Conservation (phyloP, 1,140 invertebrate species). For the Adoxophyes honmai region DNA sequence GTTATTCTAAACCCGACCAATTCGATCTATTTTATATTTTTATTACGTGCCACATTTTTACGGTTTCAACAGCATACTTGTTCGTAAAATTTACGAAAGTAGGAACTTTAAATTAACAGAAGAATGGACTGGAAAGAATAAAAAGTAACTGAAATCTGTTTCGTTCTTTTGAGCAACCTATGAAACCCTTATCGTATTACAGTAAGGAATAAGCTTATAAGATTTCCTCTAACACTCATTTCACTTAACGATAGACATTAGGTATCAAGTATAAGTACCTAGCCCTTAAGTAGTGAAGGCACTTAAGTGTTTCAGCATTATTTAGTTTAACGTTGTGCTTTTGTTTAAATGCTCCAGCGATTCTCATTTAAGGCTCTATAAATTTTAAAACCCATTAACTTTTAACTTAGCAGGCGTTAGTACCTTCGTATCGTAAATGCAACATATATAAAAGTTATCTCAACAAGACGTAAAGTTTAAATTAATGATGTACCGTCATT, state of each 20-base stretch:
- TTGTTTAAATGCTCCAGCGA: background rate
- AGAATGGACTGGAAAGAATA: no score
- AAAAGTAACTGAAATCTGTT: no score
- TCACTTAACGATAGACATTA: constrained; percentile 3
- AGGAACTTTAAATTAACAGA: no score
- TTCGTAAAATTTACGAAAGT: no score
- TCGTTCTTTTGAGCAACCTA: no score
- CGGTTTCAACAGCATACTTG: no score
- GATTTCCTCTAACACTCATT: background rate
- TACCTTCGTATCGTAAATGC: background rate
- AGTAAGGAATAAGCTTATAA: background rate
- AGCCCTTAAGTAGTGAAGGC: constrained; percentile 1
- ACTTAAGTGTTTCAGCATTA: constrained; percentile 11
- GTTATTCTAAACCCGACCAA: no score
- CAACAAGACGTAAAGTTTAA: background rate
- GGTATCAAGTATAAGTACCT: background rate
- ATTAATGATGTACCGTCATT: background rate
- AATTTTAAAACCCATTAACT: constrained; percentile 9
- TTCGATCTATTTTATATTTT: no score
- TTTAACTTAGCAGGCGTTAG: background rate
- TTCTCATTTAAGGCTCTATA: constrained; percentile 2
- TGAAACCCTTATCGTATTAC: no score
- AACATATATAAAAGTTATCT: background rate
- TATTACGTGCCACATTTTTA: no score
- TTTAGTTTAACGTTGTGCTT: constrained; percentile 1